Base-by-base conservation (phyloP, 1,140 invertebrate species). In the Aphelinus certus region DNA sequence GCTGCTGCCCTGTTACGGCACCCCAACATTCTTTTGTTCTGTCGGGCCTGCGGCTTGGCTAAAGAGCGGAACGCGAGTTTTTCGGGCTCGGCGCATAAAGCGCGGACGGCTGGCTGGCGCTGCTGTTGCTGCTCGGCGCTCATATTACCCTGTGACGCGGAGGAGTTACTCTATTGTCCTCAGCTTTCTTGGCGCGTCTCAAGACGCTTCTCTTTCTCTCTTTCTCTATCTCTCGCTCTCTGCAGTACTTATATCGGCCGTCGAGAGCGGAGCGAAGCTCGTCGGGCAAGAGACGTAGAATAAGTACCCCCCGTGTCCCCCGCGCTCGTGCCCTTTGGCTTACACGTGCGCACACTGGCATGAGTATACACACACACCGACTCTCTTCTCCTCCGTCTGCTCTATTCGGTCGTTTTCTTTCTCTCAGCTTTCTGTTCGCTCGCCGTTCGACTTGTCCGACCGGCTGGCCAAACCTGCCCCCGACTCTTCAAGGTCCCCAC, bases 131-230 rank as follows among this genome's bases (percentile, higher is more conserved):
- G 77, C 85, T 86, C 71, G 69, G 73, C 69, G 60, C 75, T 88
- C 85, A 88, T 88, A 87, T 87, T 87, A 84, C 79, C 86, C 86
- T 88, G 86, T 85, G 82, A 86, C 80, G 79, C 83, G 82, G 86
- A 88, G 85, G 83, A 87, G 84, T 83, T 83, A 80, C 82, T 87
- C 81, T 81, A 87, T 87, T 88, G 85, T 87, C 84, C 85, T 88
- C 86, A 80, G 79, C 81, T 86, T 87, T 88, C 85, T 88, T 86
- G 79, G 77, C 60, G 63, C 75, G 65, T 73, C 79, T 79, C 78
- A 85, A 88, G 85, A 87, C 81, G 78, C 63, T 65, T 43, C 56
- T 68, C 10, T 60, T 26, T n/a, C 43, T 42, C 65, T 57, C 43
- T 46, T 47, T 47, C 4, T 58, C 67, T 60, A 26, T 62, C 58